Base-by-base conservation (phyloP, 2,888 invertebrate species). In the Empis stercorea region DNA sequence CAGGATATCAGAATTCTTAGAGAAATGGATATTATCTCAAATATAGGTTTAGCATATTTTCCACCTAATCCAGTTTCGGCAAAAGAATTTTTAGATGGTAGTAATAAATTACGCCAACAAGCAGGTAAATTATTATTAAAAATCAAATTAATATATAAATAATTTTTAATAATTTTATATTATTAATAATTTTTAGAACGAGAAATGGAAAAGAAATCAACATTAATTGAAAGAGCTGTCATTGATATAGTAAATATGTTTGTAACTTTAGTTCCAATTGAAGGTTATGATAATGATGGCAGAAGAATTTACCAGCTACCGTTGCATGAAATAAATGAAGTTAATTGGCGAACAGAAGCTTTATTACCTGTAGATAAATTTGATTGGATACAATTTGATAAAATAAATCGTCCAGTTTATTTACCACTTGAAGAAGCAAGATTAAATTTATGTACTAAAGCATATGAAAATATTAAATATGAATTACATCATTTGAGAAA, bases 181-280 rank as follows among this genome's bases (percentile, higher is more conserved):
- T n/a, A n/a, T n/a, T n/a, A 17, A 36, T 40, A 27, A 27, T 30
- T 36, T 51, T 46, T 43, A 67, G 73, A 71, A 13, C 61, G 62
- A 44, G 73, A 75, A 44, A 61, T 80, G 6, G 75, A 78, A 59
- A 64, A 73, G 39, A 78, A 76, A 62, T 80, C 80, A 1, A 68
- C 73, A n/a, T 75, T 76, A 17, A 81, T 82, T 23, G 88, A 88
- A 68, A 76, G 79, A 51, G 81, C 87, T 27, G 85, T 84, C 0
- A 79, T 82, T 38, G 84, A 84, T 55, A 73, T 91, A 30, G 80
- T 88, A 23, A 76, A 85, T 54, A 82, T 84, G 66, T 87, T 88
- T 58, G 70, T 87, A 49, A 74, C 74, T 27, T 73, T 78, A 30
- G 49, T 64, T 10, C 58, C 65, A 6, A 61, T 64, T 43, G 59